Conservation (phyloP, 2,113 vertebrate species). For the Perca fluviatilis region DNA sequence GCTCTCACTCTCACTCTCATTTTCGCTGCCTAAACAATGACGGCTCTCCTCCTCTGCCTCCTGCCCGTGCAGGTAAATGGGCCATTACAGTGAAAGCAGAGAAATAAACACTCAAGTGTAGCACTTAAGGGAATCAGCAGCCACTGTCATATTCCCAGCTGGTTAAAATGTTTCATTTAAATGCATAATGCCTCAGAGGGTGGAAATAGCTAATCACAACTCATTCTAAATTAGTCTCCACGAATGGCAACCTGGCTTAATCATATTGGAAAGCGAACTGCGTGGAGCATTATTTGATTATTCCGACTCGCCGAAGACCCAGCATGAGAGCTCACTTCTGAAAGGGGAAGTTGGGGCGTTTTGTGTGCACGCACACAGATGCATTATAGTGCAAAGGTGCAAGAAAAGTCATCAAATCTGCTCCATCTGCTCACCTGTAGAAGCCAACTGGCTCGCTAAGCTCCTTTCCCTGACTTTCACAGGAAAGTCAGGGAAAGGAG, state of each 20-base stretch:
- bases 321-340: slow-evolving; percentile 18
- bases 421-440: slow-evolving; percentile 37
- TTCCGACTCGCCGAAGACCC: slow-evolving; percentile 37
- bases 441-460: neutral
- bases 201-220: slow-evolving; percentile 69
- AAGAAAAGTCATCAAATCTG: neutral
- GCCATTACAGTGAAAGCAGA: slow-evolving; percentile 47
- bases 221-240: slow-evolving; percentile 62
- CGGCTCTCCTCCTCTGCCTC: slow-evolving; percentile 21
- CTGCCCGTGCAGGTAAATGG: slow-evolving; percentile 45
- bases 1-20: neutral
- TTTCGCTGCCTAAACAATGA: slow-evolving; percentile 22
- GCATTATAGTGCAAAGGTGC: slow-evolving; percentile 6
- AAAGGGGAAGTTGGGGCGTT: slow-evolving; percentile 1
- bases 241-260: slow-evolving; percentile 64
- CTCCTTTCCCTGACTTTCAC: too few species aligned
- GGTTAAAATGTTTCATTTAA: slow-evolving; percentile 59
- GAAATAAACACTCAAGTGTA: slow-evolving; percentile 50
- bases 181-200: slow-evolving; percentile 54
- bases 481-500: neutral
- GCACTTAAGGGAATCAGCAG: slow-evolving; percentile 52
- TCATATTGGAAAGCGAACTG: slow-evolving; percentile 56
- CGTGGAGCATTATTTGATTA: slow-evolving; percentile 60
- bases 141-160: slow-evolving; percentile 54
- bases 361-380: neutral